Conservation (phyloP, 2,888 invertebrate genomes). For the Euzophera pinguis region DNA sequence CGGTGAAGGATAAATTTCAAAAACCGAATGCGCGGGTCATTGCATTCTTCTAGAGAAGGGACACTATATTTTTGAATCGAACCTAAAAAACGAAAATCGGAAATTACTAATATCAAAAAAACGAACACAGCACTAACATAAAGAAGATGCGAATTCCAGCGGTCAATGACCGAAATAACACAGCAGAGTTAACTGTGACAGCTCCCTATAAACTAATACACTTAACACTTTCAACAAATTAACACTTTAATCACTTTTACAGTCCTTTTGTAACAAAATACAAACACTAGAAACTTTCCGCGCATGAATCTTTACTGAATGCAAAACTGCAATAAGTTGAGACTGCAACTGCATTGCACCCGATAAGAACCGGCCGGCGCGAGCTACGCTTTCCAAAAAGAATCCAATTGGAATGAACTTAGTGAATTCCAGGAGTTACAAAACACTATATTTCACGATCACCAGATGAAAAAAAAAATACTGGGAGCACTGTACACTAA, state of each 20-base stretch:
- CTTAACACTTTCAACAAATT: slow-evolving; percentile 62
- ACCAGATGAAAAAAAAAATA: slow-evolving; percentile 55
- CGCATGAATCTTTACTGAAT: slow-evolving; percentile 72
- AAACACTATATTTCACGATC: slow-evolving; percentile 65
- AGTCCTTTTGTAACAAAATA: slow-evolving; percentile 52
- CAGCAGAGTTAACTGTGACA: slow-evolving; percentile 68
- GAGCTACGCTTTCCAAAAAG: slow-evolving; percentile 71
- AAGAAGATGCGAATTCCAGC: slow-evolving; percentile 72
- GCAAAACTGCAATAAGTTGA: slow-evolving; percentile 80
- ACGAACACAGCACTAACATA: slow-evolving; percentile 56
- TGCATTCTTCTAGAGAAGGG: slow-evolving; percentile 70
- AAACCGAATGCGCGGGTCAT: slow-evolving; percentile 72
- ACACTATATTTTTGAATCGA: slow-evolving; percentile 41
- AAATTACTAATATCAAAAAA: slow-evolving; percentile 50
- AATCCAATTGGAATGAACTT: slow-evolving; percentile 67
- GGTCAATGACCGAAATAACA: slow-evolving; percentile 81
- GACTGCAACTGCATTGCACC: slow-evolving; percentile 80
- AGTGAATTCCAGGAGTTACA: slow-evolving; percentile 45
- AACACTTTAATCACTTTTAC: slow-evolving; percentile 66
- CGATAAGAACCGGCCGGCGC: slow-evolving; percentile 80
- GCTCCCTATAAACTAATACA: slow-evolving; percentile 61
- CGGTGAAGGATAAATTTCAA: slow-evolving; percentile 72
- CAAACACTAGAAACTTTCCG: slow-evolving; percentile 72
- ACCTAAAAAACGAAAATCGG: slow-evolving; percentile 67
- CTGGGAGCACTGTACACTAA: slow-evolving; percentile 68